These are phyloP conservation scores for Ferrisia virgata DNA, from an alignment of 2,888 invertebrate species.

Conservation along the genomic window DNA sequence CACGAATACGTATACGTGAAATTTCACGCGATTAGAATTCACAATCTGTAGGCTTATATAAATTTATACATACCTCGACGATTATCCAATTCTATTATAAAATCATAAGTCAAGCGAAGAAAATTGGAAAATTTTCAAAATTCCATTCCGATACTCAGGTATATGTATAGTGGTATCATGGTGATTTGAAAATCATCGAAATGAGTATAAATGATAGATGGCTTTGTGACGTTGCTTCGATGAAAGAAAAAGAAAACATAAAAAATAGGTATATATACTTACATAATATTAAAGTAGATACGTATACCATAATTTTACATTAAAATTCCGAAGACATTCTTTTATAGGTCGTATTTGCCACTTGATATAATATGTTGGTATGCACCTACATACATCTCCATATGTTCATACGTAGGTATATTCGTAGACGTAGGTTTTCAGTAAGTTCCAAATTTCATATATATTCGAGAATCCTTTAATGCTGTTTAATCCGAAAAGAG, in stretches of 20 bases:
- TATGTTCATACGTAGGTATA: background rate
- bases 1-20: background rate
- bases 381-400: too few species aligned
- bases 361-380: slow-evolving; percentile 31
- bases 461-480: slow-evolving; percentile 28
- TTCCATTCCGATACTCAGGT: background rate
- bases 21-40: background rate
- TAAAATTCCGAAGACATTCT: slow-evolving; percentile 12
- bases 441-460: slow-evolving; percentile 4
- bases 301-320: too few species aligned
- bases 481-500: slow-evolving; percentile 33
- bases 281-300: too few species aligned
- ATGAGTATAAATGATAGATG: background rate
- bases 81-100: background rate
- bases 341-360: background rate
- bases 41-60: background rate
- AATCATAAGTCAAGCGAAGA: background rate
- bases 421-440: background rate
- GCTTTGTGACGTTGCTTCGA: background rate
- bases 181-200: background rate
- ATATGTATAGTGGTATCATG: background rate
- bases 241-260: too few species aligned
- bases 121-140: background rate
- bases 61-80: background rate
- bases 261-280: too few species aligned